A percentile compares a stretch with the other conserved stretches of the same genome.
Evolutionary conservation across 2,888 invertebrate genomes (phyloP).

Genomic region (Lycaena phlaeas): DNA sequence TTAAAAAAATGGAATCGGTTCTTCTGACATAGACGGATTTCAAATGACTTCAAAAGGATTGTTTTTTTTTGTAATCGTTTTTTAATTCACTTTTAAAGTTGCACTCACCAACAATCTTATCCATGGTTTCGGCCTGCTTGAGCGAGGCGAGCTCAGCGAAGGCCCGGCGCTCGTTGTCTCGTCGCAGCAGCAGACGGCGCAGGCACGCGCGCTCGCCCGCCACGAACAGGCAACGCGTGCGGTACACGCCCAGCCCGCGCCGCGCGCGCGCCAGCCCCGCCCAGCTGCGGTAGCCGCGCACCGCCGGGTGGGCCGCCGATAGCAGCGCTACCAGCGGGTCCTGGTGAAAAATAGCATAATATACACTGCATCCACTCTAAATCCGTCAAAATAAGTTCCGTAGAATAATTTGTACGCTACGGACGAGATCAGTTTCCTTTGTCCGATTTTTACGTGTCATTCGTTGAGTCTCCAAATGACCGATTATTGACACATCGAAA

Average conservation of each 20-base stretch:
- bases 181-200: constrained; percentile 57
- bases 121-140: constrained; percentile 65
- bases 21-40: too few relatives aligned
- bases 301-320: constrained; percentile 64
- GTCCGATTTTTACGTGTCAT: too few relatives aligned
- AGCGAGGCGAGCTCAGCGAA: constrained; percentile 66
- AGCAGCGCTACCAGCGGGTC: constrained; percentile 69
- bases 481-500: too few relatives aligned
- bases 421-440: too few relatives aligned
- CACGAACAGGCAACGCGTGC: constrained; percentile 62
- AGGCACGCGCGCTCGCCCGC: constrained; percentile 66
- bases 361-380: too few relatives aligned
- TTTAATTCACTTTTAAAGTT: too few relatives aligned
- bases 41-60: too few relatives aligned
- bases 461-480: too few relatives aligned
- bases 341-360: constrained; percentile 36
- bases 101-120: constrained; percentile 32
- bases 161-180: constrained; percentile 56
- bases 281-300: constrained; percentile 68
- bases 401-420: too few relatives aligned
- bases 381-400: too few relatives aligned
- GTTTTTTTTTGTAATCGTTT: too few relatives aligned
- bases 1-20: too few relatives aligned
- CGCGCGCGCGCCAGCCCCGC: constrained; percentile 62
- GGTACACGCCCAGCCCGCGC: constrained; percentile 58